A percentile compares a stretch with the other conserved stretches of the same genome.
phyloP scores from a whole-genome alignment of 2,888 invertebrate species.

The Ernsta delagoae region DNA sequence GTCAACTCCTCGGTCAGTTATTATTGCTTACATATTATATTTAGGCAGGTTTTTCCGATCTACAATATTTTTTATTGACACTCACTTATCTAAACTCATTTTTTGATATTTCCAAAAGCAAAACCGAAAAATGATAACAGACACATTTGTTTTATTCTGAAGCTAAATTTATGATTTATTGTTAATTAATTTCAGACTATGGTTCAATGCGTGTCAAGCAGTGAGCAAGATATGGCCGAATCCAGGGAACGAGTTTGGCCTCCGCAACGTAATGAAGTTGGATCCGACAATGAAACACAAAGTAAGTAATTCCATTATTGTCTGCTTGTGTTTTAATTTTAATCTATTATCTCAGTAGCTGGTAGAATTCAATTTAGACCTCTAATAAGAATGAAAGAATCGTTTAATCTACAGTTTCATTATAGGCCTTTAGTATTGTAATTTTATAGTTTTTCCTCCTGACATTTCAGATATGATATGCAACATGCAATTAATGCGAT shows the following conservation, averaged over 20 bases:
- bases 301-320: constrained; percentile 51
- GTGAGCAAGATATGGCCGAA: constrained; percentile 89
- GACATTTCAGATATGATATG: constrained; percentile 67
- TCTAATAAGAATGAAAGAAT: too few species aligned
- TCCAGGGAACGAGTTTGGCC: constrained; percentile 70
- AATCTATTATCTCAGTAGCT: too few species aligned
- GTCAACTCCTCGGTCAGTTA: constrained; percentile 69
- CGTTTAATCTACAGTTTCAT: too few species aligned
- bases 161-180: constrained; percentile 32
- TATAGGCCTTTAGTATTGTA: too few species aligned
- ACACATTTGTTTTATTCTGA: background rate
- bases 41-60: too few species aligned
- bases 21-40: background rate
- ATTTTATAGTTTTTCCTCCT: background rate
- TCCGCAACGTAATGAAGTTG: constrained; percentile 58
- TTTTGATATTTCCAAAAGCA: too few species aligned
- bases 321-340: too few species aligned
- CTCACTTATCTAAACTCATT: too few species aligned
- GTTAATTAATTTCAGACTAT: constrained; percentile 87
- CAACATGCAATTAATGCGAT: constrained; percentile 69
- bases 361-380: too few species aligned
- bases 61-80: too few species aligned
- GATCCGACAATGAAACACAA: constrained; percentile 64
- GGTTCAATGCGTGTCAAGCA: constrained; percentile 95
- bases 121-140: too few species aligned